Percentiles rank a stretch among this genome's conserved stretches.
Conservation (phyloP, 2,888 invertebrate species). For the Ethmia dodecea region DNA sequence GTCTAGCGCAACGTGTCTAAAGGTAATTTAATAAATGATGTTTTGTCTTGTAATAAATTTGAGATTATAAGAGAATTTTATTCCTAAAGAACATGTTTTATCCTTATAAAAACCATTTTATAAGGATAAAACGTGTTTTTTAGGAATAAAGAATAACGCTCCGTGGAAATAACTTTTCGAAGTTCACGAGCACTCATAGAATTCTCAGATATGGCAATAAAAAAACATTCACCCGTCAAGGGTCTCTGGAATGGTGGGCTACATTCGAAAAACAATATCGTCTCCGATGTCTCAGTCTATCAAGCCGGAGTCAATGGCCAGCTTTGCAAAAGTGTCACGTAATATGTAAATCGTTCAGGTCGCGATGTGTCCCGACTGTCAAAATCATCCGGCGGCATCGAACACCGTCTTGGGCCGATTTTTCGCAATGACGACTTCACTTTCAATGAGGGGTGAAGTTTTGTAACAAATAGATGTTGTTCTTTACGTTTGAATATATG, state of each 20-base stretch:
- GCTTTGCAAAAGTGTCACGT: conserved; percentile 72
- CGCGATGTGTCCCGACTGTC: conserved; percentile 72
- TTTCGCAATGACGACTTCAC: conserved; percentile 58
- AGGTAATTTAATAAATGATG: conserved; percentile 59
- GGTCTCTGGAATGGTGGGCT: conserved; percentile 43
- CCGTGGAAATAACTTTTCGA: conserved; percentile 25
- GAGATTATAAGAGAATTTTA: not conserved
- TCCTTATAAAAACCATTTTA: conserved; percentile 26
- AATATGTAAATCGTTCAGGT: conserved; percentile 76
- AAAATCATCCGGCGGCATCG: conserved; percentile 55
- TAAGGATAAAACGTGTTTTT: conserved; percentile 13
- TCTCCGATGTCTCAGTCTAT: conserved; percentile 68
- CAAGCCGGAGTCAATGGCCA: conserved; percentile 65
- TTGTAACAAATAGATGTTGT: conserved; percentile 28
- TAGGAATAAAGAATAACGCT: no score
- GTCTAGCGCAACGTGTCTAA: conserved; percentile 49
- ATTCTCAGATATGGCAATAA: conserved; percentile 54
- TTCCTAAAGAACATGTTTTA: conserved; percentile 22
- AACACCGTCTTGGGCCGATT: conserved; percentile 58
- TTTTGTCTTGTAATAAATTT: conserved; percentile 32
- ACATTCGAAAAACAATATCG: conserved; percentile 69
- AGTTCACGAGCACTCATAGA: conserved; percentile 43
- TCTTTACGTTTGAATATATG: not conserved
- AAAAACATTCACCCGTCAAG: conserved; percentile 53
- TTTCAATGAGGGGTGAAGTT: conserved; percentile 44